Conservation (phyloP, 2,888 invertebrate genomes). For the Mimas tiliae region DNA sequence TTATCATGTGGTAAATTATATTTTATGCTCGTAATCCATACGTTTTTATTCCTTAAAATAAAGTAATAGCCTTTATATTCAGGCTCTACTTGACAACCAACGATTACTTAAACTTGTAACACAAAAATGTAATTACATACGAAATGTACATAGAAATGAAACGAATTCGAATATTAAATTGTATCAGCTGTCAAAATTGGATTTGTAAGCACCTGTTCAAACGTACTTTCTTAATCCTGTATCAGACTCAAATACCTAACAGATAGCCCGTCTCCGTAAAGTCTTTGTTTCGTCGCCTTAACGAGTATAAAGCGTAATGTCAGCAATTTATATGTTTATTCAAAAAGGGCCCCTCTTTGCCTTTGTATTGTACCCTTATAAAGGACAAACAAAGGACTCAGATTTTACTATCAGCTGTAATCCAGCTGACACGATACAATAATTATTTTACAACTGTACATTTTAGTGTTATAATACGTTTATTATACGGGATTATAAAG, state of each 20-base stretch:
- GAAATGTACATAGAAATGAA: neutral
- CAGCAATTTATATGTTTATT: constrained; percentile 62
- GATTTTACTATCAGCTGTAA: constrained; percentile 6
- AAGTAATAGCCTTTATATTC: too few species aligned
- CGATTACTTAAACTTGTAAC: too few species aligned
- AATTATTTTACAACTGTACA: neutral
- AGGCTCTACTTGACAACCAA: too few species aligned
- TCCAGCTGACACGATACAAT: neutral
- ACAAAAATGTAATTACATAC: neutral
- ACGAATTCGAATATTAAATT: neutral
- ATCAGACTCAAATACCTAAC: neutral
- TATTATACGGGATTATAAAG: neutral
- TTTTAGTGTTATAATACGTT: neutral
- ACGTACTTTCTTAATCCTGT: constrained; percentile 8
- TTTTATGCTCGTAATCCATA: too few species aligned
- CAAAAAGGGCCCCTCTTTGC: constrained; percentile 41
- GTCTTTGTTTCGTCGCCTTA: constrained; percentile 58
- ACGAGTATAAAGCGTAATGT: constrained; percentile 56
- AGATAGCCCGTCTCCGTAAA: constrained; percentile 2
- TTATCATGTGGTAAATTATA: too few species aligned
- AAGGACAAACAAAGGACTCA: neutral
- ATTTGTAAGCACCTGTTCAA: constrained; percentile 33
- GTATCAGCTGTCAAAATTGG: constrained; percentile 22
- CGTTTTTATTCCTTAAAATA: too few species aligned
- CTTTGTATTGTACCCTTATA: constrained; percentile 28